phyloP scores from a whole-genome alignment of 1,140 invertebrate species.

The Asobara japonica region DNA sequence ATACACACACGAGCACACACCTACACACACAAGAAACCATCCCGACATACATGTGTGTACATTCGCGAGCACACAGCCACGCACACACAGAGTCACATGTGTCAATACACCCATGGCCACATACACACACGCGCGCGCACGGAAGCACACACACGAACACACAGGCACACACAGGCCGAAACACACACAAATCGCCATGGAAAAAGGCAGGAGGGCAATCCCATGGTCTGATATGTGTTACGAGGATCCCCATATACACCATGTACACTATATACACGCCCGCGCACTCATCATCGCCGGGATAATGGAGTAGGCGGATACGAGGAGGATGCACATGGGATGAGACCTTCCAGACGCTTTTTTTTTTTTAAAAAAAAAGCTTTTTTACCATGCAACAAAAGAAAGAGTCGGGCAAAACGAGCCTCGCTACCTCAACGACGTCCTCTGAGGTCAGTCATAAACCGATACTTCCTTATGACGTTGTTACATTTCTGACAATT shows the following conservation, averaged over 20 bases:
- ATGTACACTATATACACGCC: no score
- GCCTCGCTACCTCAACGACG: constrained; percentile 51
- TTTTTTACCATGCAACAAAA: not conserved
- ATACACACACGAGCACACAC: not conserved
- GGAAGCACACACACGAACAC: not conserved
- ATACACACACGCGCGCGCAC: not conserved
- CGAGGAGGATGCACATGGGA: constrained; percentile 52
- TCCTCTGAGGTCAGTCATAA: constrained; percentile 54
- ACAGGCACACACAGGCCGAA: not conserved
- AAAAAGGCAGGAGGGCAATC: constrained; percentile 51
- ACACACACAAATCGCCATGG: no score
- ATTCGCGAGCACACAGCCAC: not conserved
- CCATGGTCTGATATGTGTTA: constrained; percentile 59
- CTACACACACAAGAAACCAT: no score
- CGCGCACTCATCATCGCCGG: constrained; percentile 64
- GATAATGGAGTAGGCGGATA: constrained; percentile 65
- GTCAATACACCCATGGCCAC: not conserved
- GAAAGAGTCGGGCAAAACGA: constrained; percentile 46
- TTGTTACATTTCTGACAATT: constrained; percentile 1
- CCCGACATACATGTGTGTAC: not conserved
- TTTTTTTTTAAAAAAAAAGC: not conserved
- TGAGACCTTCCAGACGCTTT: constrained; percentile 47
- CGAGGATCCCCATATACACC: constrained; percentile 48
- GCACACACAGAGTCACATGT: not conserved
- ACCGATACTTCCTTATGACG: constrained; percentile 43